Base-by-base conservation (phyloP, 2,888 invertebrate genomes). In the Desoria tigrina region DNA sequence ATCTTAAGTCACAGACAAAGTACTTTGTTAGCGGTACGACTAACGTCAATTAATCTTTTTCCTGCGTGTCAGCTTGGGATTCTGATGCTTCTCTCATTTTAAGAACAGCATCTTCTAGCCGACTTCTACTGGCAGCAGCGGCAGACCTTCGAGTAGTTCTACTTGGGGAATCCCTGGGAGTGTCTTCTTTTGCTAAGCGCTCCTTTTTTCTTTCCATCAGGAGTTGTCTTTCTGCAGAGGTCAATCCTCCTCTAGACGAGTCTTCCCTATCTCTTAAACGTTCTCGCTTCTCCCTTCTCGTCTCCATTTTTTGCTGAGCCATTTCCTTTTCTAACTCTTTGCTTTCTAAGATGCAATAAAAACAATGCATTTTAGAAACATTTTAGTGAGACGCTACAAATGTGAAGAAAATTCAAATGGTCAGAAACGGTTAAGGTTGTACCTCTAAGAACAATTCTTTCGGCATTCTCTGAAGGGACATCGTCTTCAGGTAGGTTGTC, bases 201-300 rank as follows among this genome's bases (percentile, higher is more conserved):
- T 78, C 78, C 26, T 77, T 76, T 68, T 78, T 78, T 66, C 77
- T 77, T 37, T 77, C 77, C 74, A 77, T 77, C 23, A 78, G 68
- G 7, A 78, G 73, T 63, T 77, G 77, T 11, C 78, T 74, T 58
- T 78, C 78, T 16, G 77, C 77, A 49, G 77, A 74, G 6, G 78
- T 77, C 11, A 78, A 69, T 0, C 77, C 73, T 18, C 61, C 61
- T 7, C 61, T 32, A 24, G 51, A 39, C 11, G 37, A 26, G n/a
- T 54, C 55, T 39, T 75, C 75, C 28, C 71, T 63, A 23, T 73
- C 74, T 21, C 71, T 32, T 67, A 73, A 62, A 9, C 74, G 57
- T 61, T 71, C 73, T 7, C 74, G 57, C 61, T 71, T 74, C 37
- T 76, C 76, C 37, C 76, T 64, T 28, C 76, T 58, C 0, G 74